Evolutionary conservation across 2,113 vertebrate genomes (phyloP), one percentile per base, ranked within the genome.

Genomic region (Cisticola juncidis): DNA sequence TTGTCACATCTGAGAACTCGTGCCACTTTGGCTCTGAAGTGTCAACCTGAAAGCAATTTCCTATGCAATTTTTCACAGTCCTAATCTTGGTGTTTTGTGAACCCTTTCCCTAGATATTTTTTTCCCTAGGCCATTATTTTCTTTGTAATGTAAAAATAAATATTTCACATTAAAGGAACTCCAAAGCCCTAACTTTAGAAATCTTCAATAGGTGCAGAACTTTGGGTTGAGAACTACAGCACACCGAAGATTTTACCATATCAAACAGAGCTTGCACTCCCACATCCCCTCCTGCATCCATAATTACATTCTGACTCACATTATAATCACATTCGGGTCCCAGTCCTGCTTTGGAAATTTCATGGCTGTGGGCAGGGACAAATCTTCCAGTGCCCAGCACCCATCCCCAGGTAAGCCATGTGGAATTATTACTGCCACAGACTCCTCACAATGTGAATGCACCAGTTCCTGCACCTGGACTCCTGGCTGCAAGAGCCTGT

Each of bases 201-300:
- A 71, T 65, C 85, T 94, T 94, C 92, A 93, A 78, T 81, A 64
- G 51, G 65, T 58, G 51, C 85, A 60, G 79, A 94, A 94, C 80
- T 86, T 91, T 35, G 82, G 58, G 51, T 47, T 93, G 66, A 88
- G 69, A 66, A 62, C 56, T 66, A 77, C n/a, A 81, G 57, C 51
- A 81, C 0, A 0, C 28, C 0, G 0, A 86, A 86, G 72, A 88
- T 88, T 94, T 96, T 90, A 88, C 76, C 90, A 88, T 81, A 86
- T 94, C 92, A 96, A 95, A 94, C 54, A 9, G 28, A 56, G 79
- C 61, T 88, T 65, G 40, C 78, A 80, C 71, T 97, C 90, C 90
- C 86, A 88, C 87, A 36, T 65, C 54, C 56, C 58, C 62, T 85
- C 90, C 60, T 79, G 87, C 78, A 88, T 80, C 76, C 50, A 36